These are phyloP conservation scores for Amphiura filiformis DNA, from an alignment of 35 echinoderm and acorn worm genomes.

Conservation along the genomic window DNA sequence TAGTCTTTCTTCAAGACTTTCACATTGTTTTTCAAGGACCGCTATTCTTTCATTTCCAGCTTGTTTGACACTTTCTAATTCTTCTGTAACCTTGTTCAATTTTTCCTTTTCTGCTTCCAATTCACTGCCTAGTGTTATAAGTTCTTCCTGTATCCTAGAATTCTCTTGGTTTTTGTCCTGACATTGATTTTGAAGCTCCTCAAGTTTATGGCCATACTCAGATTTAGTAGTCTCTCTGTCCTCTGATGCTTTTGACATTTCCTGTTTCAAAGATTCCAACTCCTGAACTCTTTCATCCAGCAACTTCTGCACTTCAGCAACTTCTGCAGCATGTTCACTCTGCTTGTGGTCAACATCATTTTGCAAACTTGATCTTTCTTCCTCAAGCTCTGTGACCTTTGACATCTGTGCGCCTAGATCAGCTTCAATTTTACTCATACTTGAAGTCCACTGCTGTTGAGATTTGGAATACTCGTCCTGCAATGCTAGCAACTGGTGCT, in stretches of 20 bases:
- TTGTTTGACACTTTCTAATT: slow-evolving; percentile 36
- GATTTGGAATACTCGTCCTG: slow-evolving; percentile 43
- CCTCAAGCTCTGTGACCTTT: slow-evolving; percentile 29
- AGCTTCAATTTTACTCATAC: slow-evolving; percentile 21
- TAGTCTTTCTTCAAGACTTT: slow-evolving; percentile 18
- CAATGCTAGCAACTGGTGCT: slow-evolving; percentile 34
- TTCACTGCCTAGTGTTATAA: slow-evolving; percentile 8
- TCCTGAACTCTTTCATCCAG: not conserved
- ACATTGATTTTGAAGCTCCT: slow-evolving; percentile 10
- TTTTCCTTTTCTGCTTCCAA: not conserved
- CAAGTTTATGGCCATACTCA: not conserved
- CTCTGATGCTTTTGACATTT: not conserved
- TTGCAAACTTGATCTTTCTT: slow-evolving; percentile 15
- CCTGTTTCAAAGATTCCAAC: not conserved
- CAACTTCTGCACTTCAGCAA: not conserved
- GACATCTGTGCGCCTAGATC: slow-evolving; percentile 4
- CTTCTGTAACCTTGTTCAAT: not conserved
- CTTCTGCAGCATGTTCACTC: slow-evolving; percentile 12
- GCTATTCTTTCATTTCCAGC: not conserved
- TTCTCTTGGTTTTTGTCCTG: slow-evolving; percentile 31
- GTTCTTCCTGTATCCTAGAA: slow-evolving; percentile 19
- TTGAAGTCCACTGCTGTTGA: slow-evolving; percentile 21
- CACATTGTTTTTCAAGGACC: slow-evolving; percentile 22
- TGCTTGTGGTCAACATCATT: not conserved
- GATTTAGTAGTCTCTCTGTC: not conserved